Conservation (phyloP, 2,113 vertebrate species). For the Pachyramphus minor region DNA sequence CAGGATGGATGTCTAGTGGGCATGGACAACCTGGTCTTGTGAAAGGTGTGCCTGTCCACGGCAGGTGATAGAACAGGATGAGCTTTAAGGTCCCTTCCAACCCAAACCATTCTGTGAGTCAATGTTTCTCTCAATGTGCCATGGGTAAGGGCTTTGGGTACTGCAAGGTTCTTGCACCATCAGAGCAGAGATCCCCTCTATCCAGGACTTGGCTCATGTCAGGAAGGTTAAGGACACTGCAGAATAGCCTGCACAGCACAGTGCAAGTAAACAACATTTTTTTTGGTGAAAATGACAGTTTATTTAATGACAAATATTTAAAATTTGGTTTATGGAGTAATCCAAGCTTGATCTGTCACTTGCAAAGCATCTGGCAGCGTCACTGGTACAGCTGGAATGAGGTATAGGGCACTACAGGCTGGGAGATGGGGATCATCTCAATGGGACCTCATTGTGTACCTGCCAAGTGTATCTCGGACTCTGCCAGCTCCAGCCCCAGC, state of each 20-base stretch:
- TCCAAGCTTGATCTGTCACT: not conserved
- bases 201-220: not conserved
- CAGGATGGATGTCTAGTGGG: not conserved
- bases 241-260: not conserved
- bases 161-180: not conserved
- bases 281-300: not conserved
- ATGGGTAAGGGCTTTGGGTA: not conserved
- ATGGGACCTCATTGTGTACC: not conserved
- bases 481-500: accelerated
- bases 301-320: not conserved
- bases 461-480: not conserved
- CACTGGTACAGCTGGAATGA: not conserved
- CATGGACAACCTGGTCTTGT: not conserved
- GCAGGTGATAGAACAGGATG: not conserved
- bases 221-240: not conserved
- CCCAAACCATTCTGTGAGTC: not conserved
- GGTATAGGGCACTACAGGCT: not conserved
- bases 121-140: not conserved
- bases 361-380: not conserved
- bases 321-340: not conserved
- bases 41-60: not conserved
- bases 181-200: not conserved
- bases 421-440: not conserved
- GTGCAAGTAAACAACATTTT: not conserved
- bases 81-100: not conserved